These are phyloP conservation scores for Galerucella pusilla DNA, from an alignment of 2,888 invertebrate species.

Conservation along the genomic window DNA sequence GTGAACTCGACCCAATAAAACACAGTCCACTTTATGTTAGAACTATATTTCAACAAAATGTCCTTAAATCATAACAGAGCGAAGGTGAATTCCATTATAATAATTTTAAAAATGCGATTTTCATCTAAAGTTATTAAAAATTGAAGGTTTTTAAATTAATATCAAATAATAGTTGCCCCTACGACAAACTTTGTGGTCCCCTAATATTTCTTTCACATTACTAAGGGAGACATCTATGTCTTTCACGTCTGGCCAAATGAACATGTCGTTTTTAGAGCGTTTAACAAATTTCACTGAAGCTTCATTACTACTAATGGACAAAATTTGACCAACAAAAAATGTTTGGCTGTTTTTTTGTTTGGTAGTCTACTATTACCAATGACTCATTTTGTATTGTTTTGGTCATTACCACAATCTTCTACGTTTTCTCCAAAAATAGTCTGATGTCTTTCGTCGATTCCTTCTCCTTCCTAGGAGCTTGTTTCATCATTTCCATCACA, in stretches of 20 bases:
- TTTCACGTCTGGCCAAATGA: background rate
- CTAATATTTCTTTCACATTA: too few relatives aligned
- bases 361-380: background rate
- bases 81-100: too few relatives aligned
- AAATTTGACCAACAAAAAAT: background rate
- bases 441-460: background rate
- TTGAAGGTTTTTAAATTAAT: too few relatives aligned
- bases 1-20: too few relatives aligned
- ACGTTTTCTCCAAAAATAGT: background rate
- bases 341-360: background rate
- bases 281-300: background rate
- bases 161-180: too few relatives aligned
- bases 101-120: too few relatives aligned
- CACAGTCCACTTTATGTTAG: too few relatives aligned
- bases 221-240: background rate
- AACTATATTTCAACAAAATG: too few relatives aligned
- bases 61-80: too few relatives aligned
- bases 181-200: too few relatives aligned
- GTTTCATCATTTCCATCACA: background rate
- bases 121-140: too few relatives aligned
- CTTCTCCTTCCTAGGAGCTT: background rate
- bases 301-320: too few relatives aligned
- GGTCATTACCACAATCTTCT: background rate
- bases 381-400: slow-evolving; percentile 5
- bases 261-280: background rate